Evolutionary conservation across 2,797 vertebrate species (phyloP).

Genomic region (Eulemur rubriventer): DNA sequence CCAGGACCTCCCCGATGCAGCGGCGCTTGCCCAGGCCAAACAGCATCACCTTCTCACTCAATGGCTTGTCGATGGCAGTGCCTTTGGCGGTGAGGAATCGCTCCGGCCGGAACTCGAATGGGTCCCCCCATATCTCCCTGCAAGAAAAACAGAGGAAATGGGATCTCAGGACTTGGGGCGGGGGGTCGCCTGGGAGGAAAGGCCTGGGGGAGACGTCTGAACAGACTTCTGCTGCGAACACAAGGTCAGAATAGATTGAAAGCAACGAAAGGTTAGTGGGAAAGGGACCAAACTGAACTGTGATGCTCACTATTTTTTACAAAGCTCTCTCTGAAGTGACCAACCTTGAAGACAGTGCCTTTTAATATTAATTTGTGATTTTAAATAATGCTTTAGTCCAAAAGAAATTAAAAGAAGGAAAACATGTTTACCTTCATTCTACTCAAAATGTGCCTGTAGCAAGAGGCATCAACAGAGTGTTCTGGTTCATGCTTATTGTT

Average conservation of each 20-base stretch:
- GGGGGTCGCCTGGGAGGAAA: background rate
- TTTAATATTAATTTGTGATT: background rate
- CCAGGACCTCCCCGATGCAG: constrained; percentile 92
- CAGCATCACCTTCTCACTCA: constrained; percentile 88
- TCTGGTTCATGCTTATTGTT: background rate
- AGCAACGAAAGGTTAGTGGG: background rate
- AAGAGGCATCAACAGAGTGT: background rate
- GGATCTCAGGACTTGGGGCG: background rate
- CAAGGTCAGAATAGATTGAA: background rate
- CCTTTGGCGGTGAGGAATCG: constrained; percentile 90
- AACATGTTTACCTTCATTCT: background rate
- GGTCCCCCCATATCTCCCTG: constrained; percentile 92
- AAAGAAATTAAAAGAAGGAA: background rate
- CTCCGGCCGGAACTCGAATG: constrained; percentile 88
- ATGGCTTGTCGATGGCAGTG: constrained; percentile 83
- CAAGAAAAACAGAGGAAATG: background rate
- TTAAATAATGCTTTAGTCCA: background rate
- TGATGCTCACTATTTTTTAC: background rate
- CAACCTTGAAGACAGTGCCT: background rate
- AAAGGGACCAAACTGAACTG: background rate
- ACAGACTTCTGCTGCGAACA: background rate
- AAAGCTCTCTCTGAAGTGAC: background rate
- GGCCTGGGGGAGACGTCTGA: background rate
- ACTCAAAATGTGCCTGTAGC: background rate
- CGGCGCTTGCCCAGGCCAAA: constrained; percentile 93